phyloP scores from a whole-genome alignment of 2,797 vertebrate species.

The Delichon dasypus region DNA sequence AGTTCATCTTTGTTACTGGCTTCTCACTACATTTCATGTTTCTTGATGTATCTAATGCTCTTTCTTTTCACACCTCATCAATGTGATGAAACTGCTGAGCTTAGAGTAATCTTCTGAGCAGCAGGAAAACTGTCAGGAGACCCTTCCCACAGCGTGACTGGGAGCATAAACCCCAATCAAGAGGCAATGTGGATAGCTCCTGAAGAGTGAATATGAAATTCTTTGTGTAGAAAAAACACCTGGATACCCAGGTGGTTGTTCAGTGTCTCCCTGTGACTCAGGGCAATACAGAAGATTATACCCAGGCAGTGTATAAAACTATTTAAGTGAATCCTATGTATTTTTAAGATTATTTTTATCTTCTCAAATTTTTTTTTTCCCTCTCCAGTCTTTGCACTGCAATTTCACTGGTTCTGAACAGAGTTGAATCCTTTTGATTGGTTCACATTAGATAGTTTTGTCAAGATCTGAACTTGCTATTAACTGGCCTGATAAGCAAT shows the following conservation, averaged over 20 bases:
- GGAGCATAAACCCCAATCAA: neutral
- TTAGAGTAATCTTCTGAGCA: neutral
- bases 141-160: neutral
- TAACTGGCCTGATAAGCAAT: neutral
- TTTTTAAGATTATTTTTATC: neutral
- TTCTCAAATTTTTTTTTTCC: neutral
- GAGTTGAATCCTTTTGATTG: neutral
- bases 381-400: neutral
- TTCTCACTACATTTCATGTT: neutral
- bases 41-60: neutral
- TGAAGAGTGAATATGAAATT: neutral
- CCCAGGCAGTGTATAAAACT: neutral
- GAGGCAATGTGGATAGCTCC: neutral
- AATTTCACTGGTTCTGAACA: neutral
- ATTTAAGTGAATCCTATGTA: neutral
- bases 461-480: neutral
- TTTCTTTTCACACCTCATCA: neutral
- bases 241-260: neutral
- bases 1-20: neutral
- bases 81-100: neutral
- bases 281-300: neutral
- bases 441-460: neutral
- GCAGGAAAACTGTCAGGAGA: neutral
- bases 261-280: neutral
- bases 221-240: neutral